Base-by-base conservation (phyloP, 2,113 vertebrate genomes). In the Phyllostomus discolor region DNA sequence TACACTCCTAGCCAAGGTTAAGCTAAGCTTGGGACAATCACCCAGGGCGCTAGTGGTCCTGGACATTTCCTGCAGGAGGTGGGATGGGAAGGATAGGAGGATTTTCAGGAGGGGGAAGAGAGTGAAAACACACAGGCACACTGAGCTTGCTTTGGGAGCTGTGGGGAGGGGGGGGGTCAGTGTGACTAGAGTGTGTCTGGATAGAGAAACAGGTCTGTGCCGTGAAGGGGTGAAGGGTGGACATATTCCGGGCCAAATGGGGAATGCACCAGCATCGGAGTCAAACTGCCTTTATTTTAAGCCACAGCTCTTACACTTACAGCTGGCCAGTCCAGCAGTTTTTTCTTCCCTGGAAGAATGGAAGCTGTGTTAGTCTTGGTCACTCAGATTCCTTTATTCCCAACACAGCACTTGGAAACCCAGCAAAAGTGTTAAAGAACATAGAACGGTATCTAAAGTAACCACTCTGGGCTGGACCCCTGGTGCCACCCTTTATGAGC, bases 121-220 rank as follows among this genome's bases (percentile, higher is more conserved):
- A 12, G 20, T 31, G 19, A 12, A 66, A 43, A 41, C 12, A 2
- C 22, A 24, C 0, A 57, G 57, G n/a, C 10, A 0, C 52, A 6
- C 8, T 67, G 43, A 14, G 52, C 28, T 84, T 35, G 41, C 26
- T 2, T 28, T 12, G 26, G 38, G 19, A 75, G 10, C 46, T 7
- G 22, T 2, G 16, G 17, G 3, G 3, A 15, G 33, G 22, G 1
- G 16, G 17, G 3, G 3, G 19, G 33, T 17, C 75, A 11, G 54
- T 33, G 24, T 72, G 31, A 38, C 4, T 26, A 5, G 15, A 38
- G 1, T 10, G 0, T n/a, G 15, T n/a, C 17, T 62, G 41, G 31
- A 46, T 6, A 5, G 31, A 73, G 48, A 90, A 38, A 17, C 22
- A 62, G 4, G 4, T 48, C 54, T 91, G 3, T 46, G 46, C 33